These are phyloP conservation scores for Pachyseris speciosa DNA, from an alignment of 64 coral and sea anemone genomes.

Conservation along the genomic window DNA sequence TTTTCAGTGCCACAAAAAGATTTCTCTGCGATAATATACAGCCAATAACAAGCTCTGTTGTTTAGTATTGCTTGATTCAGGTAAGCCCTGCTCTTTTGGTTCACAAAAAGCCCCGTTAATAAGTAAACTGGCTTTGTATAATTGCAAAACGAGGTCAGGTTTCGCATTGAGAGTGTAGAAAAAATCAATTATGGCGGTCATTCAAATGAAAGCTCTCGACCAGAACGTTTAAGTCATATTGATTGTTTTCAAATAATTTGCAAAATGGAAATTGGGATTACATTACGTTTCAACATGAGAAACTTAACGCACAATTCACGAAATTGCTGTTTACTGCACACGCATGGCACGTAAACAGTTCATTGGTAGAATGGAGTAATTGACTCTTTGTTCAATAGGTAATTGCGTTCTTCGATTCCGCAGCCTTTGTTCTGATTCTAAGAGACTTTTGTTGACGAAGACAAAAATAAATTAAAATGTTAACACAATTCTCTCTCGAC, in stretches of 20 bases:
- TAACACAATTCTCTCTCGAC: neutral
- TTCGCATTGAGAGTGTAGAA: too few species aligned
- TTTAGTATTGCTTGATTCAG: neutral
- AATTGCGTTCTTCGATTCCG: neutral
- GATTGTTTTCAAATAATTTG: neutral
- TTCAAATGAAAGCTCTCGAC: neutral
- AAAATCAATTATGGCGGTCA: too few species aligned
- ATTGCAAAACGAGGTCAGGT: too few species aligned
- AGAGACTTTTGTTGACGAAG: slow-evolving; percentile 4
- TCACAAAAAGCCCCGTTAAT: too few species aligned
- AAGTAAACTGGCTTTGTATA: too few species aligned
- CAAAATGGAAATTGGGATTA: neutral
- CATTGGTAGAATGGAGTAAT: slow-evolving; percentile 16
- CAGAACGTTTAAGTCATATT: neutral
- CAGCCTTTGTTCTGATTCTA: neutral
- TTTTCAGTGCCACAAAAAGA: slow-evolving; percentile 23
- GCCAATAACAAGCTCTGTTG: neutral
- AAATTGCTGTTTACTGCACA: neutral
- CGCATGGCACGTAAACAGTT: neutral
- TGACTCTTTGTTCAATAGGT: slow-evolving; percentile 5
- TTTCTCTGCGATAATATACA: neutral
- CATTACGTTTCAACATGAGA: neutral
- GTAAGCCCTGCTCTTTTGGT: neutral
- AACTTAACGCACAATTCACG: neutral
- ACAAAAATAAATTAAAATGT: slow-evolving; percentile 30